These are phyloP conservation scores for Fulica atra DNA, from an alignment of 2,113 vertebrate species.

Conservation along the genomic window DNA sequence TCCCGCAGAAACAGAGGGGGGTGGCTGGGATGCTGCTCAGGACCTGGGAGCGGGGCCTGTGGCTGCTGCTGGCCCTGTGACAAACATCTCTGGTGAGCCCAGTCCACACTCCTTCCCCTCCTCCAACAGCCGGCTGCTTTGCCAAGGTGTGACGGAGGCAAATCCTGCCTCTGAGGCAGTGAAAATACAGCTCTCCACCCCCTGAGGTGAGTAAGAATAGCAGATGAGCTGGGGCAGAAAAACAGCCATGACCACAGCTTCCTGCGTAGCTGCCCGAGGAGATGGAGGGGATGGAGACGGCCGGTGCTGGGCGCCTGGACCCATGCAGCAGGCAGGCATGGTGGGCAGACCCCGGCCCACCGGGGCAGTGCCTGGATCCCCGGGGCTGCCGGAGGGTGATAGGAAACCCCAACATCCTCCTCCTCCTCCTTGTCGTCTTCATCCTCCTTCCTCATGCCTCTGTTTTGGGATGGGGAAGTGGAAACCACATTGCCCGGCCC, in stretches of 20 bases:
- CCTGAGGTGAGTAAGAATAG: neutral
- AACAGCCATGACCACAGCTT: neutral
- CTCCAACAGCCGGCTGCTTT: neutral
- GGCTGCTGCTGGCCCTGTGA: neutral
- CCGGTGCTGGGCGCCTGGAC: neutral
- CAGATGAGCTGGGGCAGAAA: neutral
- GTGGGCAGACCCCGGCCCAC: fast-evolving
- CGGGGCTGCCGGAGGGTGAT: fast-evolving
- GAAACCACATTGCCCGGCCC: fast-evolving
- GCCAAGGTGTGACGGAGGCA: neutral
- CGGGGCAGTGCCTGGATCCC: fast-evolving
- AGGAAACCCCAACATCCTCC: neutral
- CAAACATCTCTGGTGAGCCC: neutral
- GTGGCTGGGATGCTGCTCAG: neutral
- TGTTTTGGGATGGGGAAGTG: neutral
- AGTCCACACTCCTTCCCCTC: neutral
- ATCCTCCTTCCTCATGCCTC: neutral
- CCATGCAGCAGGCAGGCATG: fast-evolving
- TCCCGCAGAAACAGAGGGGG: neutral
- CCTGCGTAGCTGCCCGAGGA: neutral
- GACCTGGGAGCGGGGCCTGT: fast-evolving
- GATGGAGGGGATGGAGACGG: neutral
- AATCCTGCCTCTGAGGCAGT: neutral
- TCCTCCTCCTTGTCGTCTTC: neutral
- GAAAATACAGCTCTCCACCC: neutral